These are phyloP conservation scores for Poeciliopsis occidentalis DNA, from an alignment of 2,113 vertebrate genomes.

Conservation along the genomic window DNA sequence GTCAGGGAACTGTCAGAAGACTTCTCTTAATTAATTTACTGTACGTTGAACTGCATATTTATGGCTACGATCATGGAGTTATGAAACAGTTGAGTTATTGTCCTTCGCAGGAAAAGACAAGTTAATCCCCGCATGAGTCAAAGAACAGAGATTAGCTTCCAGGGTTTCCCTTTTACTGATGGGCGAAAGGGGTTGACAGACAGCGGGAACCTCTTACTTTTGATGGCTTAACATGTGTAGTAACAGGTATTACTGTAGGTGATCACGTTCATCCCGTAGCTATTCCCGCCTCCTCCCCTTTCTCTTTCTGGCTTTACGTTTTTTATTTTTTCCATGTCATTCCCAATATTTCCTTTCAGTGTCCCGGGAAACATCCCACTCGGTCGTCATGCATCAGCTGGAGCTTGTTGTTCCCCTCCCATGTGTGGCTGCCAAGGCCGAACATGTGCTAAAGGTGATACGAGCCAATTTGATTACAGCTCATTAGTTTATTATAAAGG, in stretches of 20 bases:
- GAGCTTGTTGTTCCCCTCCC: conserved; percentile 15
- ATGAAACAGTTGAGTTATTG: neutral
- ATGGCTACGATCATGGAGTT: neutral
- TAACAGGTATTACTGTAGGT: conserved; percentile 42
- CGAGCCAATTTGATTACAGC: conserved; percentile 45
- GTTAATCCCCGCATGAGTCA: neutral
- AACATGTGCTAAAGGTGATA: conserved; percentile 33
- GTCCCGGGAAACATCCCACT: conserved; percentile 4
- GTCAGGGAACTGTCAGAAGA: neutral
- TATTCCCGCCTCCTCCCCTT: conserved; percentile 25
- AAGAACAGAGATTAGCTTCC: neutral
- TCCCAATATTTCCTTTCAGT: neutral
- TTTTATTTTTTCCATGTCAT: neutral
- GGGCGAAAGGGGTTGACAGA: too few species aligned
- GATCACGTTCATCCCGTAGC: conserved; percentile 66
- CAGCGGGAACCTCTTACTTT: too few species aligned
- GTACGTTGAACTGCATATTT: neutral
- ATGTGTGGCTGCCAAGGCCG: conserved; percentile 21
- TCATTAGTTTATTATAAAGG: neutral
- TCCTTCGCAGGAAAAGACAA: neutral
- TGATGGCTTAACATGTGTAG: conserved; percentile 25
- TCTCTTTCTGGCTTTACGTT: neutral
- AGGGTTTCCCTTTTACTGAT: neutral
- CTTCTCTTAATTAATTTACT: neutral
- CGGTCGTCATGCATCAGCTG: conserved; percentile 4